Evolutionary conservation across 2,113 vertebrate genomes (phyloP), one percentile per base, ranked within the genome.

Genomic region (Axis porcinus): DNA sequence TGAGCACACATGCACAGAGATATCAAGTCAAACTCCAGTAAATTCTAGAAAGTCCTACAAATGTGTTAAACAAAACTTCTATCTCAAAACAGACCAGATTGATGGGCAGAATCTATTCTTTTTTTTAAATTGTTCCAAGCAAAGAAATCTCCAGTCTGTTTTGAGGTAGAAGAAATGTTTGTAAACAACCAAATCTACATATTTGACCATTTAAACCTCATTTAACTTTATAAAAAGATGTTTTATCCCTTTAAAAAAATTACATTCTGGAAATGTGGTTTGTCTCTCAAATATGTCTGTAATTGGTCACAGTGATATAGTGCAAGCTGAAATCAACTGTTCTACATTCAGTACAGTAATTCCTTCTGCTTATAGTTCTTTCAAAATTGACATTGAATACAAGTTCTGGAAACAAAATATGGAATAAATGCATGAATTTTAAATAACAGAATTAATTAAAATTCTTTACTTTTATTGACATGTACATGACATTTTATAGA

Each of bases 401-500:
- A 95, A 97, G 96, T 95, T 97, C 97, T 95, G 12, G 54, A 98
- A 97, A 94, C 78, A 97, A 98, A 98, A 62, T 97, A 97, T 88
- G 8, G 54, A 95, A 98, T 91, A 98, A 97, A 96, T 98, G 25
- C 36, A 93, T 97, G 90, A 70, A 98, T 98, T 98, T 96, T 83
- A 88, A 98, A 97, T 94, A 55, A 96, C 87, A 97, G 16, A 92
- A 98, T 97, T 98, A 98, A 98, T 98, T 98, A 98, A 98, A 98
- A 95, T 93, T 30, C 67, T 97, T 97, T 96, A 94, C 78, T 97
- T 21, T 97, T 97, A 98, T 90, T 62, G 95, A 45, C 85, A 97
- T 50, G 43, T 84, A 96, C 86, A 30, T 83, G 33, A 83, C 79
- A 82, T 47, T 89, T 97, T 94, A 95, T 95, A 98, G 74, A 97